Percentiles rank a stretch among this genome's conserved stretches.
Conservation (phyloP, 2,113 vertebrate genomes). For the Caranx melampygus region DNA sequence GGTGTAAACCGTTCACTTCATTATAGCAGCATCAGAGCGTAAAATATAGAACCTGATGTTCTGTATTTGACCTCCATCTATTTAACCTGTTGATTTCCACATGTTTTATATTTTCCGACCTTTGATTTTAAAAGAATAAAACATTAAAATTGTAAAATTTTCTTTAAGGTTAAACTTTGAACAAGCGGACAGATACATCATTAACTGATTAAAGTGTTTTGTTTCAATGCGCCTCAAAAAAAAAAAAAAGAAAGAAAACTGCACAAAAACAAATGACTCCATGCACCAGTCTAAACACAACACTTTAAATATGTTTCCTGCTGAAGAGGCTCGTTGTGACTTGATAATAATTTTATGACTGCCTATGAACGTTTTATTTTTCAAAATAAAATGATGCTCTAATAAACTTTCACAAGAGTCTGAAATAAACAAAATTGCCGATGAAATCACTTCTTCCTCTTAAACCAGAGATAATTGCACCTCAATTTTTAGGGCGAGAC, state of each 20-base stretch:
- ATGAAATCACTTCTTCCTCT: constrained; percentile 17
- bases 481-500: not conserved
- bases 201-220: not conserved
- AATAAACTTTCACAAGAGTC: constrained; percentile 26
- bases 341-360: not conserved
- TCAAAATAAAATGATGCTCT: not conserved
- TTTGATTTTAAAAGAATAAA: no score
- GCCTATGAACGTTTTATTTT: not conserved
- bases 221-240: not conserved
- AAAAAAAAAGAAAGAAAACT: not conserved
- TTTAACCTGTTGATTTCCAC: no score
- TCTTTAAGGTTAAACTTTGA: no score
- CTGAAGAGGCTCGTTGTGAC: not conserved
- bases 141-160: no score
- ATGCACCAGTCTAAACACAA: not conserved
- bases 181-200: no score
- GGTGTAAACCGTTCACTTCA: no score
- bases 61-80: no score
- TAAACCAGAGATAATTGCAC: constrained; percentile 5
- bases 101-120: no score
- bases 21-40: no score
- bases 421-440: constrained; percentile 7
- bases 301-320: not conserved
- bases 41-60: no score
- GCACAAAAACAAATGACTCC: constrained; percentile 3